Conservation (phyloP, 2,888 invertebrate genomes). For the Agrilus mali region DNA sequence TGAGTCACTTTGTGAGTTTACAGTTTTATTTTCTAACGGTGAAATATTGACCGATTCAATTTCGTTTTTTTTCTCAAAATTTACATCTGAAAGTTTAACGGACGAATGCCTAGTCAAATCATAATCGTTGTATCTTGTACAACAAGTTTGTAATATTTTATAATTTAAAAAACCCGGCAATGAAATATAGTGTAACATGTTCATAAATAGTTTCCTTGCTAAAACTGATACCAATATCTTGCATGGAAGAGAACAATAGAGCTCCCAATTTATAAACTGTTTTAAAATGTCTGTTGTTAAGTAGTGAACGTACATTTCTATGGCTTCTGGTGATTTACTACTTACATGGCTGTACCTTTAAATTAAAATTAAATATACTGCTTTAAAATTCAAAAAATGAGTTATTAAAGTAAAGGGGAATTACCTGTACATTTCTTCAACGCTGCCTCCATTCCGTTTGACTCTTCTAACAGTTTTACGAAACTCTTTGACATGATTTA, state of each 20-base stretch:
- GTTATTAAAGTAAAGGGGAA: background rate
- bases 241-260: slow-evolving; percentile 54
- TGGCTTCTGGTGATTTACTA: slow-evolving; percentile 32
- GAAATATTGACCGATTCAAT: background rate
- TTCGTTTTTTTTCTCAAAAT: background rate
- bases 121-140: slow-evolving; percentile 21
- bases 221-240: slow-evolving; percentile 48
- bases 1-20: background rate
- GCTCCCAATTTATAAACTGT: slow-evolving; percentile 53
- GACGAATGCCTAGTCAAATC: slow-evolving; percentile 17
- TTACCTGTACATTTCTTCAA: slow-evolving; percentile 40
- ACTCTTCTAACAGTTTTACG: slow-evolving; percentile 45
- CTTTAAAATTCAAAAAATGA: too few relatives aligned
- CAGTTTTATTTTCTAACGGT: too few relatives aligned
- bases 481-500: slow-evolving; percentile 52
- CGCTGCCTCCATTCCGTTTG: slow-evolving; percentile 34
- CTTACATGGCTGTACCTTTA: slow-evolving; percentile 29
- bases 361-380: too few relatives aligned
- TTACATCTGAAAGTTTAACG: slow-evolving; percentile 11
- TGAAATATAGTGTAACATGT: slow-evolving; percentile 36
- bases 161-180: slow-evolving; percentile 40
- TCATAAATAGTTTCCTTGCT: slow-evolving; percentile 42
- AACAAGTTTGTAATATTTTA: slow-evolving; percentile 19
- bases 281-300: slow-evolving; percentile 43
- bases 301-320: slow-evolving; percentile 47